Evolutionary conservation across 2,888 invertebrate genomes (phyloP).

Genomic region (Andrena hattorfiana): DNA sequence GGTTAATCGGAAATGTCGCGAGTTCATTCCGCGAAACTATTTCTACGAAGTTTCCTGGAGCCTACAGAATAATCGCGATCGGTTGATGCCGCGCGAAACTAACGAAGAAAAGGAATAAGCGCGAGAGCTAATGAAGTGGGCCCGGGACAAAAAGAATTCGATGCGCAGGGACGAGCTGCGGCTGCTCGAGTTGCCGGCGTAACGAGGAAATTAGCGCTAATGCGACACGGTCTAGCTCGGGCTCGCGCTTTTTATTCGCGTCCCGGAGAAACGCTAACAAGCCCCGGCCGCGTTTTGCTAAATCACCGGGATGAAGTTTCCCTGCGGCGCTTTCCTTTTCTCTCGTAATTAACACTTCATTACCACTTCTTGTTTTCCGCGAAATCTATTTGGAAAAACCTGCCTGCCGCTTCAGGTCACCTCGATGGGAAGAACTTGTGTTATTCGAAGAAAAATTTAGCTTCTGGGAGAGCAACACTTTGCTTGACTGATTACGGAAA

Average conservation of each 20-base stretch:
- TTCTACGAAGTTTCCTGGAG: conserved; percentile 1
- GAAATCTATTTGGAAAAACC: conserved; percentile 12
- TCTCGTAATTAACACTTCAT: conserved; percentile 54
- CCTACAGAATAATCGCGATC: not conserved
- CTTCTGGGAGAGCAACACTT: no score
- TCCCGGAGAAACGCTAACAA: conserved; percentile 42
- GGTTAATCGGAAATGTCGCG: not conserved
- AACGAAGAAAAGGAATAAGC: conserved; percentile 23
- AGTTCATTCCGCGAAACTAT: not conserved
- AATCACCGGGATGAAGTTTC: conserved; percentile 45
- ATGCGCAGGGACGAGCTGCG: conserved; percentile 1
- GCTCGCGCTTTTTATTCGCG: conserved; percentile 42
- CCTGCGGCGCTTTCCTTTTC: conserved; percentile 39
- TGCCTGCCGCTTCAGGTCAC: no score
- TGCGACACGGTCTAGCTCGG: conserved; percentile 47
- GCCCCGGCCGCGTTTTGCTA: conserved; percentile 42
- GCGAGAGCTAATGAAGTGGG: conserved; percentile 36
- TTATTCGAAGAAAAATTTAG: no score
- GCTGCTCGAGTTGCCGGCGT: conserved; percentile 11
- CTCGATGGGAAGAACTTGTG: not conserved
- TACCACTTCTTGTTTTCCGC: conserved; percentile 32
- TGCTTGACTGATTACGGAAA: no score
- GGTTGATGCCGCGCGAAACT: conserved; percentile 11
- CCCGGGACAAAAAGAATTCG: conserved; percentile 33
- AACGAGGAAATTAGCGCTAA: conserved; percentile 57